phyloP scores from a whole-genome alignment of 23 tunicate genomes.

The Trididemnum miniatum region DNA sequence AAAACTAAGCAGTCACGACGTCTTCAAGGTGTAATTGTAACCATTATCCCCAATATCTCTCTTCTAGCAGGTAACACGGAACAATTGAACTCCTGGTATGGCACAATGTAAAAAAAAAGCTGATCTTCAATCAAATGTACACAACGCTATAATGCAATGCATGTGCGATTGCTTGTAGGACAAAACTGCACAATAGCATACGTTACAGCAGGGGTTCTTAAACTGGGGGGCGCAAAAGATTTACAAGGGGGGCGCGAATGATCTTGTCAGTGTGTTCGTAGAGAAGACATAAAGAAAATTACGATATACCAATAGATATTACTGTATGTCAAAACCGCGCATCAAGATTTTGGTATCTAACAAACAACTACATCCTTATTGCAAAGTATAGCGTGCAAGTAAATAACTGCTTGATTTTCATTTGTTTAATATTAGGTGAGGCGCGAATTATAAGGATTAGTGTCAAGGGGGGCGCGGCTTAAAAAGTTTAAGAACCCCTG shows the following conservation, averaged over 20 bases:
- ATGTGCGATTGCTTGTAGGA: too few species aligned
- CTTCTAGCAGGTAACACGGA: too few species aligned
- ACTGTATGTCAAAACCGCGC: too few species aligned
- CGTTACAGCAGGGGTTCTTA: neutral
- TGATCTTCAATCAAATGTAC: too few species aligned
- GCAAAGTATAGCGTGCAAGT: neutral
- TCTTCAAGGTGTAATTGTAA: too few species aligned
- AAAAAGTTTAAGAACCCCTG: too few species aligned
- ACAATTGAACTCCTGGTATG: too few species aligned
- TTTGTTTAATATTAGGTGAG: neutral
- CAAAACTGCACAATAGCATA: too few species aligned
- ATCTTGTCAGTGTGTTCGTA: neutral
- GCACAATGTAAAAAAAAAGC: too few species aligned
- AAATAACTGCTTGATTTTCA: neutral
- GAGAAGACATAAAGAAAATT: neutral
- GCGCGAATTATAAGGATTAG: neutral
- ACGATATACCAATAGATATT: neutral
- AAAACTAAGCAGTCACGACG: too few species aligned
- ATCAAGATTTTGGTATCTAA: neutral
- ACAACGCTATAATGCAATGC: too few species aligned
- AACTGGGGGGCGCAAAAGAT: neutral
- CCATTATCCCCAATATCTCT: too few species aligned
- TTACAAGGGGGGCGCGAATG: neutral
- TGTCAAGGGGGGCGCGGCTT: neutral
- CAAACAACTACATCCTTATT: neutral